phyloP scores from a whole-genome alignment of 2,113 vertebrate genomes.

The Planiliza haematocheilus region DNA sequence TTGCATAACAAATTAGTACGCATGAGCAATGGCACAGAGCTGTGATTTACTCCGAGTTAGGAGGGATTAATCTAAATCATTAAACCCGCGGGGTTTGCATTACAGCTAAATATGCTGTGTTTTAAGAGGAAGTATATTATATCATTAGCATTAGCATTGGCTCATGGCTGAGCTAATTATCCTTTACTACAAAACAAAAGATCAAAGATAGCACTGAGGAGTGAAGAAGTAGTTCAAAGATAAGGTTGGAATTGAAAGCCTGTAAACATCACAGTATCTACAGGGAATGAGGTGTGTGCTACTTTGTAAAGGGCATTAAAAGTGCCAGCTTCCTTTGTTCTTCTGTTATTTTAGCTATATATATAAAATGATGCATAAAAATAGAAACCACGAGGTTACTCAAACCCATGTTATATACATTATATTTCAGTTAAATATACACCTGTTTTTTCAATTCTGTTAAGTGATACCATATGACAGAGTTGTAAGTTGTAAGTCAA shows the following conservation, averaged over 20 bases:
- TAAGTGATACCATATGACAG: too few relatives aligned
- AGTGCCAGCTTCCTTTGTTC: conserved; percentile 14
- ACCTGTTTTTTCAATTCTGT: too few relatives aligned
- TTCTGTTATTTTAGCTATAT: too few relatives aligned
- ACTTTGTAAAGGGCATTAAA: conserved; percentile 9
- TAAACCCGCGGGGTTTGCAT: conserved; percentile 36
- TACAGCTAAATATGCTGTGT: conserved; percentile 37
- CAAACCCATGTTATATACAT: background rate
- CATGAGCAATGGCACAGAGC: conserved; percentile 36
- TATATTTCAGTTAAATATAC: background rate
- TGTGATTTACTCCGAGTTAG: conserved; percentile 58
- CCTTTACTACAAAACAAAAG: conserved; percentile 44
- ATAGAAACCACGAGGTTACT: background rate
- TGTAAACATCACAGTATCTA: conserved; percentile 48
- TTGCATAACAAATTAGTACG: conserved; percentile 61
- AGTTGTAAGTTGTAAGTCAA: too few relatives aligned
- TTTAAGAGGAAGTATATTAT: conserved; percentile 46
- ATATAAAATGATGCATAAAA: too few relatives aligned
- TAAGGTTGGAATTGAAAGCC: conserved; percentile 7
- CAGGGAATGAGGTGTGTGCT: conserved; percentile 9
- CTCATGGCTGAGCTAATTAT: conserved; percentile 61
- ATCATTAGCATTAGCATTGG: conserved; percentile 47
- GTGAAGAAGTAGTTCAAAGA: conserved; percentile 41
- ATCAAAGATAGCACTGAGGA: conserved; percentile 46
- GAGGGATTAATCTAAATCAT: conserved; percentile 61